A percentile compares a stretch with the other conserved stretches of the same genome.
These are phyloP conservation scores for Tychaedon coryphoeus DNA, from an alignment of 2,113 vertebrate species.

Conservation along the genomic window DNA sequence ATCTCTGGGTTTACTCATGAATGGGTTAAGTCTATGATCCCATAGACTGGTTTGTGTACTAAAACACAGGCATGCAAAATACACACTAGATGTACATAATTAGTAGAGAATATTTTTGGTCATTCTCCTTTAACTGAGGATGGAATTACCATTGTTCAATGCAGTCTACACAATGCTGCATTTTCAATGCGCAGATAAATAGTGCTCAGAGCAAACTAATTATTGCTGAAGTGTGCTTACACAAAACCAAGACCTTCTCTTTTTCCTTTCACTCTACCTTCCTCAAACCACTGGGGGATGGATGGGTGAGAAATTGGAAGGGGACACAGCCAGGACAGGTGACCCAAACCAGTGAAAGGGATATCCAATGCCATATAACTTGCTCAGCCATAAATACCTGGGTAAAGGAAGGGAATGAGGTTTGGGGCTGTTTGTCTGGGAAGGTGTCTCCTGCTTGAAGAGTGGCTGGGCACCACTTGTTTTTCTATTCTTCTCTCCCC, in stretches of 20 bases:
- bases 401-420: background rate
- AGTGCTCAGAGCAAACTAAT: background rate
- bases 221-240: background rate
- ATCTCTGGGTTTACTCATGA: background rate
- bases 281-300: rapidly evolving
- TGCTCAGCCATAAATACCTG: background rate
- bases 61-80: background rate
- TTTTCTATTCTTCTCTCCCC: background rate
- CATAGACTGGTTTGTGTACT: background rate
- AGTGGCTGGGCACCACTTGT: background rate
- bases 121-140: background rate
- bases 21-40: background rate
- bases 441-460: background rate
- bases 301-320: background rate
- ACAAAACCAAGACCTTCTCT: background rate
- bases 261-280: background rate
- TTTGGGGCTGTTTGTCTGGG: rapidly evolving
- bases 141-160: background rate
- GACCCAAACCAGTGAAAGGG: background rate
- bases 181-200: background rate
- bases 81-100: background rate
- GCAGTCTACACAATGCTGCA: too few species aligned
- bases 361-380: background rate
- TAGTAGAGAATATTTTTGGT: background rate
- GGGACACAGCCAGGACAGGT: background rate